Conservation (phyloP, 2,113 vertebrate genomes). For the Manacus vitellinus region DNA sequence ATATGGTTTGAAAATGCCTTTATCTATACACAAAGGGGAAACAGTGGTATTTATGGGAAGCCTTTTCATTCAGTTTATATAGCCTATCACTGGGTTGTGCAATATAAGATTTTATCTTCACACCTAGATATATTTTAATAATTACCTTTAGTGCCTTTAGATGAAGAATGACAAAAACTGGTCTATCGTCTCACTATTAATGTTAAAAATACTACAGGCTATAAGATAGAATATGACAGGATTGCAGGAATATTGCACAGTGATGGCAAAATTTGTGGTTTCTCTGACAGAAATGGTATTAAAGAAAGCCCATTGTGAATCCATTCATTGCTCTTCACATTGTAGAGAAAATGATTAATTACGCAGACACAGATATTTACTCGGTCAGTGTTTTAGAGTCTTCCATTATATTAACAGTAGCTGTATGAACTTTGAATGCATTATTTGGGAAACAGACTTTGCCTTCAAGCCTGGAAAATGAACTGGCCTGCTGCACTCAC, state of each 20-base stretch:
- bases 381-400: neutral
- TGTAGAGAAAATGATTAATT: constrained; percentile 15
- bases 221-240: neutral
- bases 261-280: neutral
- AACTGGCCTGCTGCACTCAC: neutral
- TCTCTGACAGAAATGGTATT: constrained; percentile 28
- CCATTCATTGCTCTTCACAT: neutral
- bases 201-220: neutral
- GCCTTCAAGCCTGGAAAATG: neutral
- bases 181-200: neutral
- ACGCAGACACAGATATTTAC: neutral
- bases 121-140: constrained; percentile 5
- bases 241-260: neutral
- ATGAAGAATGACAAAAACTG: constrained; percentile 2
- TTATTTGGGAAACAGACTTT: neutral
- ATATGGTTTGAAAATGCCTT: neutral
- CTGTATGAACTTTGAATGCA: neutral
- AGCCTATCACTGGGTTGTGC: neutral
- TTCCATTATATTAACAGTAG: neutral
- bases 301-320: neutral
- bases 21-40: neutral
- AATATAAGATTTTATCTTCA: constrained; percentile 25
- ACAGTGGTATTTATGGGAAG: neutral
- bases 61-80: neutral
- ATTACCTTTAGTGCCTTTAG: neutral